phyloP scores from a whole-genome alignment of 2,888 invertebrate species.

The Lapara coniferarum region DNA sequence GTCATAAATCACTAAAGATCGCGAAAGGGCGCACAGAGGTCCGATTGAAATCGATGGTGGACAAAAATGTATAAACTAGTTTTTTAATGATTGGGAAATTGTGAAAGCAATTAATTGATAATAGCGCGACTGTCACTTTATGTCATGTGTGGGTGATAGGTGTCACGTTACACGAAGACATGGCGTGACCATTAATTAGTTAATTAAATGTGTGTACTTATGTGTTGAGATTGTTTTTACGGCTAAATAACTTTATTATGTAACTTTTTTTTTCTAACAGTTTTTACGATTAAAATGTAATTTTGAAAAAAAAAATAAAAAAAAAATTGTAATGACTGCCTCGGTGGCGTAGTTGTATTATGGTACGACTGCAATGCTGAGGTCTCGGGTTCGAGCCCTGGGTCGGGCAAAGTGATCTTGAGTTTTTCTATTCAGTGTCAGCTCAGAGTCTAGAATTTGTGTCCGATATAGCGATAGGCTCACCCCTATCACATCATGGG shows the following conservation, averaged over 20 bases:
- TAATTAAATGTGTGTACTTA: conserved; percentile 12
- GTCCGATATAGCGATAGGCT: too few species aligned
- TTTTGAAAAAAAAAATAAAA: too few species aligned
- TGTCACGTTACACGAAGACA: conserved; percentile 11
- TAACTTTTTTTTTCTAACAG: neutral
- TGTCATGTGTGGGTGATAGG: conserved; percentile 15
- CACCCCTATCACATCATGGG: too few species aligned
- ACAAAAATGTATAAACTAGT: conserved; percentile 23
- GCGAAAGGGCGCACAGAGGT: conserved; percentile 17
- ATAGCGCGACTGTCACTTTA: conserved; percentile 23
- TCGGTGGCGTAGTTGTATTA: too few species aligned
- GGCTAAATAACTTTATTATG: neutral
- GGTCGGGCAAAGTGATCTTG: too few species aligned
- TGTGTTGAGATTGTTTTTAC: neutral
- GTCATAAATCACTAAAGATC: conserved; percentile 17
- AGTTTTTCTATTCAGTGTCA: too few species aligned
- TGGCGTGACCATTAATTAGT: neutral
- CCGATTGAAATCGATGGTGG: conserved; percentile 8
- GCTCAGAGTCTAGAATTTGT: too few species aligned
- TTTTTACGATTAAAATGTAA: too few species aligned
- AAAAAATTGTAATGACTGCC: too few species aligned
- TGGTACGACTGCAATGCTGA: too few species aligned
- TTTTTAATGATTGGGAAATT: conserved; percentile 25
- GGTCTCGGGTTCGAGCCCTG: too few species aligned
- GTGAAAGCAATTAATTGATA: conserved; percentile 25